Conservation (phyloP, 2,888 invertebrate species). For the Lamellibrachia satsuma region DNA sequence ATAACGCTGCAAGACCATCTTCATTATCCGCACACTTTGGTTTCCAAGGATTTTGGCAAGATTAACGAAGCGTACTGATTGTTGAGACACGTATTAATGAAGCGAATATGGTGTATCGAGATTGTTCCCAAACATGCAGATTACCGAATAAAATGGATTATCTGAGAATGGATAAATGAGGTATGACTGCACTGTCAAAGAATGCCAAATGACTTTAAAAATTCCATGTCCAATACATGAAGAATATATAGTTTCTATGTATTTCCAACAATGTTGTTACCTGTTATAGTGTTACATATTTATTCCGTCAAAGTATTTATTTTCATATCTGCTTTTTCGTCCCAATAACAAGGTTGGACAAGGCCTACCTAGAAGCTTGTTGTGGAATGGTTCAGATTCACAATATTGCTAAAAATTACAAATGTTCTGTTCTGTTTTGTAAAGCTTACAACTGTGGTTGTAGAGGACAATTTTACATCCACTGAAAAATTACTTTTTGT, state of each 20-base stretch:
- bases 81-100: too few species aligned
- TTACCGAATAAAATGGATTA: too few species aligned
- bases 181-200: too few species aligned
- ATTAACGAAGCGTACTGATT: too few species aligned
- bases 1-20: neutral
- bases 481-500: neutral
- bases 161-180: too few species aligned
- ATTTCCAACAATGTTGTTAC: neutral
- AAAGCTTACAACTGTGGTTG: neutral
- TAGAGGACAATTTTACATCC: neutral
- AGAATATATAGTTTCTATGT: neutral
- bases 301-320: neutral
- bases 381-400: neutral
- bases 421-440: neutral
- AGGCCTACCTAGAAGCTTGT: neutral
- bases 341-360: neutral
- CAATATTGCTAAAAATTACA: neutral
- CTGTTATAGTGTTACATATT: neutral
- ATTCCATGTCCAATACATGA: neutral
- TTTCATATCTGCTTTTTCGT: neutral
- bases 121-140: too few species aligned
- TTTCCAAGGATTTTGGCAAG: too few species aligned
- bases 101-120: too few species aligned
- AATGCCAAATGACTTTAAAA: neutral
- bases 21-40: neutral